Evolutionary conservation across 2,888 invertebrate species (phyloP), one percentile per base, ranked within the genome.

Genomic region (Alviniconcha strummeri): DNA sequence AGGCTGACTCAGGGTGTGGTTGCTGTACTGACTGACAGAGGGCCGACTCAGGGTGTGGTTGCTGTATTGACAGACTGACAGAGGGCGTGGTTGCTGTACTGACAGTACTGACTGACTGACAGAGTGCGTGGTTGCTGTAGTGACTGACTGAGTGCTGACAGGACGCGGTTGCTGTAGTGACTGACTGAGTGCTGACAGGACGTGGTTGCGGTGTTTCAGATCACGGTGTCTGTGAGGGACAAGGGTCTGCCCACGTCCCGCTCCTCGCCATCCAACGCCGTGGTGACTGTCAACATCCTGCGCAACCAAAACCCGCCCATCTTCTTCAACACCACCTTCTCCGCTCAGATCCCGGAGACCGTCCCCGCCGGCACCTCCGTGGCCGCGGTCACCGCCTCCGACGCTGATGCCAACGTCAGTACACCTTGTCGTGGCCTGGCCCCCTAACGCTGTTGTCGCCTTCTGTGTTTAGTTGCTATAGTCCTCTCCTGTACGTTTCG

Each of bases 241-340:
- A 80, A 80, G 8, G 91, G 89, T 17, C 71, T 80, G 9, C 88
- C 88, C 2, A 56, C 71, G 8, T 75, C 89, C 52, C 84, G 86
- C 5, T 67, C 84, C 55, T 85, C 88, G 2, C 15, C 17, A 13
- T 76, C 78, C 36, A 83, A 84, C 78, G 90, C 89, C 17, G 80
- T 84, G 5, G 89, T 91, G 5, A 87, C 86, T 1, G 86, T 91
- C n/a, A 89, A 84, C 71, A 87, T 91, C 11, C 83, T 83, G 19
- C 83, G 90, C 56, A 91, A 91, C 81, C 82, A 86, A 36, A 85
- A 87, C 19, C 74, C 87, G 79, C 91, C 91, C n/a, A 82, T 90
- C 36, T 91, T 91, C 82, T 91, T 90, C 87, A 89, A 87, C 83
- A 69, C 76, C 19, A 85, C 88, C 8, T 90, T 89, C 84, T 83